Evolutionary conservation across 2,888 invertebrate species (phyloP).

Genomic region (Tuberolachnus salignus): DNA sequence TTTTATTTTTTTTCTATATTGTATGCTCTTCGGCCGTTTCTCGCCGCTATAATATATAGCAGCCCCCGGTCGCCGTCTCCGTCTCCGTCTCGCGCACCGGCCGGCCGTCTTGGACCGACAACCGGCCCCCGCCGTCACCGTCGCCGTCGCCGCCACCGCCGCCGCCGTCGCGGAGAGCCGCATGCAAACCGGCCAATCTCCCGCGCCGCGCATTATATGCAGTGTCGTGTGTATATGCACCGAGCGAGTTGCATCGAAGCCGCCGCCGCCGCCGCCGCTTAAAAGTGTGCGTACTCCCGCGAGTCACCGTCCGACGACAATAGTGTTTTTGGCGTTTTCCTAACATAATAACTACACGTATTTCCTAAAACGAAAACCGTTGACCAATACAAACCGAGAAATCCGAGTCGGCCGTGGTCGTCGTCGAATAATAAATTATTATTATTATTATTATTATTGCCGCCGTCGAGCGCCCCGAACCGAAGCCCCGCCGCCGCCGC

Average conservation of each 20-base stretch:
- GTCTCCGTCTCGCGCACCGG: conserved; percentile 24
- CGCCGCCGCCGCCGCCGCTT: conserved; percentile 9
- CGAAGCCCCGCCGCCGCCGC: not conserved
- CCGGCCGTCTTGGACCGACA: conserved; percentile 15
- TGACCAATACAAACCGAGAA: no score
- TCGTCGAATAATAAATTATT: no score
- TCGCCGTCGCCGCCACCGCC: conserved; percentile 34
- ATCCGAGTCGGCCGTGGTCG: not conserved
- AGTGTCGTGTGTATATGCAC: conserved; percentile 34
- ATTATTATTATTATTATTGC: no score
- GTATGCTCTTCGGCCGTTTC: not conserved
- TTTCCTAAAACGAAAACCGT: no score
- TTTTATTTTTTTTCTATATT: not conserved
- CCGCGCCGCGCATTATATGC: conserved; percentile 25
- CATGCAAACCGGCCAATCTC: conserved; percentile 34
- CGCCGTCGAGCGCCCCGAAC: not conserved
- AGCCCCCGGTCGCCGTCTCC: not conserved
- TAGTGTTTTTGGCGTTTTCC: no score
- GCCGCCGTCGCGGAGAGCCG: conserved; percentile 17
- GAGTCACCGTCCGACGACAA: not conserved
- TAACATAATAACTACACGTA: no score
- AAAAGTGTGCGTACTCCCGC: not conserved
- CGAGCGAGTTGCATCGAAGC: conserved; percentile 29
- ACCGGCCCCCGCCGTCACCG: conserved; percentile 11
- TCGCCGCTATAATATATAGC: not conserved